A percentile compares a stretch with the other conserved stretches of the same genome.
Conservation (phyloP, 2,113 vertebrate genomes). For the Phoxinus phoxinus region DNA sequence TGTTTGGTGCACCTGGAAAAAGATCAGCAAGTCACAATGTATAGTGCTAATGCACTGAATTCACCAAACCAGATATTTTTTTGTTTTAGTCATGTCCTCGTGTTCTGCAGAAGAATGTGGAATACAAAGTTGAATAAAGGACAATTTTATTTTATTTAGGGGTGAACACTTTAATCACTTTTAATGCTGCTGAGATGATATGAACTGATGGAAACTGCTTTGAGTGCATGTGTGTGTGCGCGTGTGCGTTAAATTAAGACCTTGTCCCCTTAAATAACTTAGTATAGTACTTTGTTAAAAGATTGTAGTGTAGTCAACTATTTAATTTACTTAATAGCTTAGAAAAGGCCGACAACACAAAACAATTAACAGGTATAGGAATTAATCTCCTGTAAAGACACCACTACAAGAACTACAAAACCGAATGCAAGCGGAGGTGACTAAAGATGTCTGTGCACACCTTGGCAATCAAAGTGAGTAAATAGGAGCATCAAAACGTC, state of each 20-base stretch:
- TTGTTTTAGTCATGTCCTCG: background rate
- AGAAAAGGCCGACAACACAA: background rate
- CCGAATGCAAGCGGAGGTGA: background rate
- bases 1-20: no score
- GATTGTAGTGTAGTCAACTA: background rate
- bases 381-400: background rate
- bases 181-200: no score
- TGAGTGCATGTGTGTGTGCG: no score
- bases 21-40: no score
- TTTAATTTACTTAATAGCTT: background rate
- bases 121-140: background rate
- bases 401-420: background rate
- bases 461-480: background rate
- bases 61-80: background rate
- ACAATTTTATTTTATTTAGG: background rate
- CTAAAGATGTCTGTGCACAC: background rate
- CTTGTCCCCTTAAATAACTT: background rate
- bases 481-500: conserved; percentile 6
- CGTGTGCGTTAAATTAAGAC: no score
- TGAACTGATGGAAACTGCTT: no score
- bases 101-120: background rate
- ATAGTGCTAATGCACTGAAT: no score
- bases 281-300: background rate
- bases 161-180: no score
- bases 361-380: background rate